Evolutionary conservation across 1,140 invertebrate genomes (phyloP).

Genomic region (Lucilia cuprina): DNA sequence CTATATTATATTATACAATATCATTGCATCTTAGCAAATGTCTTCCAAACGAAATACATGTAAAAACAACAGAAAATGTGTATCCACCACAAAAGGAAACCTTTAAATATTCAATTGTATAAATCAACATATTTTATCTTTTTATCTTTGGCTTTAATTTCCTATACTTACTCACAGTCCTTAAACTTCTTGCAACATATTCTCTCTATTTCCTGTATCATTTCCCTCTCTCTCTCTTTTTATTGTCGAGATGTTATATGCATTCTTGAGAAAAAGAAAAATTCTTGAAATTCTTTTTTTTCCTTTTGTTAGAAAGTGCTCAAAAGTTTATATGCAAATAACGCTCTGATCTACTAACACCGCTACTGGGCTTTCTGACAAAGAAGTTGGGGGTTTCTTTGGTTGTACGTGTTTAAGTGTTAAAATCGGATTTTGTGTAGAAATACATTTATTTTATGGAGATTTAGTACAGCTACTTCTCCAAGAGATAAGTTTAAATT

Average conservation of each 20-base stretch:
- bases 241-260: background rate
- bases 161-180: background rate
- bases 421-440: background rate
- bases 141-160: background rate
- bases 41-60: too few relatives aligned
- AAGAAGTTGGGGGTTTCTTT: background rate
- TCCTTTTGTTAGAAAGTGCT: constrained; percentile 1
- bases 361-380: background rate
- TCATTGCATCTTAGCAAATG: too few relatives aligned
- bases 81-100: background rate
- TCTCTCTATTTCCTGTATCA: too few relatives aligned
- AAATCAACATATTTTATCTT: background rate
- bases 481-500: too few relatives aligned
- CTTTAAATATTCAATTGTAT: background rate
- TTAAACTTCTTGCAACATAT: too few relatives aligned
- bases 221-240: too few relatives aligned
- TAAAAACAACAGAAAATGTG: background rate
- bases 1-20: too few relatives aligned
- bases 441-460: background rate
- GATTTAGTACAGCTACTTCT: too few relatives aligned
- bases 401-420: background rate
- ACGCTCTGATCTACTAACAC: background rate
- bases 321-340: background rate
- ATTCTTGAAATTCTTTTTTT: background rate
- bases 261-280: background rate